These are phyloP conservation scores for Myotis findleyi DNA, from an alignment of 2,797 vertebrate genomes.

Conservation along the genomic window DNA sequence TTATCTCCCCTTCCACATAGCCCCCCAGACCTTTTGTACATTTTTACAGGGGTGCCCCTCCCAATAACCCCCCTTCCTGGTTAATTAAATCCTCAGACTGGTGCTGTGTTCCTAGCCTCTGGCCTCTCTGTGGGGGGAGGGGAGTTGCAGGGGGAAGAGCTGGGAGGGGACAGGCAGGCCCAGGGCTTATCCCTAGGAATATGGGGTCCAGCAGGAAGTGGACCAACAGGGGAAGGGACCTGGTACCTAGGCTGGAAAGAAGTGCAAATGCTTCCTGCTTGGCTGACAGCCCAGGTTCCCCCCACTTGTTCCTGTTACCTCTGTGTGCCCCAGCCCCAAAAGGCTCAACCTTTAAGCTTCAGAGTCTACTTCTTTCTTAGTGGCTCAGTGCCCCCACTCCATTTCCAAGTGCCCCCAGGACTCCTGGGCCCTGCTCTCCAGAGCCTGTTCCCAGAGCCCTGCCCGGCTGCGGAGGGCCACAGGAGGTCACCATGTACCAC, in stretches of 20 bases:
- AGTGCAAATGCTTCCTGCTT: conserved; percentile 44
- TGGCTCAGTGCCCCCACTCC: conserved; percentile 59
- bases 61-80: conserved; percentile 72
- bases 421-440: conserved; percentile 74
- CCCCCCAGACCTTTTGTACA: conserved; percentile 80
- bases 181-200: conserved; percentile 55
- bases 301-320: conserved; percentile 53
- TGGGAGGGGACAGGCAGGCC: conserved; percentile 56
- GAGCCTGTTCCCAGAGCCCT: conserved; percentile 67
- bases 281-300: conserved; percentile 47
- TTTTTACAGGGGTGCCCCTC: conserved; percentile 79
- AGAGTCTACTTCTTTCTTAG: conserved; percentile 67
- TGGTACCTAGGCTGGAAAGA: conserved; percentile 45
- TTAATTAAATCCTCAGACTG: conserved; percentile 86
- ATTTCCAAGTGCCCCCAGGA: conserved; percentile 80
- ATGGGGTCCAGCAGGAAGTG: conserved; percentile 55
- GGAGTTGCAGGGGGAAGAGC: conserved; percentile 51
- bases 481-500: conserved; percentile 78
- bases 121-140: conserved; percentile 76
- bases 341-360: conserved; percentile 72
- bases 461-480: conserved; percentile 50
- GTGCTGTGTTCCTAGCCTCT: conserved; percentile 84
- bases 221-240: conserved; percentile 54
- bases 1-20: conserved; percentile 77
- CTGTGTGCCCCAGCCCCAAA: conserved; percentile 56